phyloP scores from a whole-genome alignment of 2,888 invertebrate genomes.

The Zhuqinia jingwanae region DNA sequence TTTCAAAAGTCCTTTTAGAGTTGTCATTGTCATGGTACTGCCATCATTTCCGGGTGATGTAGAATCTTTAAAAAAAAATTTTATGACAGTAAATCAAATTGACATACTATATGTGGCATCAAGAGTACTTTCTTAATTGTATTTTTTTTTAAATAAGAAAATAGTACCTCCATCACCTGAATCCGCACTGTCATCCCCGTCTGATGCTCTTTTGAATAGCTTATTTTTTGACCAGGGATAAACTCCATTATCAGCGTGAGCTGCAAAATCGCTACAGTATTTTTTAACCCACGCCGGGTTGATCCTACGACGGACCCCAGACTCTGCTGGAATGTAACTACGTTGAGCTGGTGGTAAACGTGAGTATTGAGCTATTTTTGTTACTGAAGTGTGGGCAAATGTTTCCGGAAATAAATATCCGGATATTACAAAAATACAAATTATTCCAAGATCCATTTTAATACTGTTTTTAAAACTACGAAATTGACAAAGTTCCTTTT shows the following conservation, averaged over 20 bases:
- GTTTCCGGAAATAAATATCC: background rate
- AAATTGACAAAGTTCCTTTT: background rate
- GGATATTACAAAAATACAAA: background rate
- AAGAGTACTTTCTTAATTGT: too few relatives aligned
- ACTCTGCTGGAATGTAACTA: too few relatives aligned
- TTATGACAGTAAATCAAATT: too few relatives aligned
- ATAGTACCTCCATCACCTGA: background rate
- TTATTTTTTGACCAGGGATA: background rate
- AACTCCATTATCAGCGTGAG: too few relatives aligned
- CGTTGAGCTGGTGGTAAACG: background rate
- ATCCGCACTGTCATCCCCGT: background rate
- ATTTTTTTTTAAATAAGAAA: background rate
- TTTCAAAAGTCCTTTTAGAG: background rate
- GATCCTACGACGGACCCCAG: too few relatives aligned
- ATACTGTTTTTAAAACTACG: background rate
- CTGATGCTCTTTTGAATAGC: conserved; percentile 3
- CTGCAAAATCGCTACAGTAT: background rate
- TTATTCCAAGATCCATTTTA: background rate
- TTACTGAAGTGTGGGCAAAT: background rate
- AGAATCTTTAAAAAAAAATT: too few relatives aligned
- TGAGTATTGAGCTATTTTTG: background rate
- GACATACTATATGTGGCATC: too few relatives aligned
- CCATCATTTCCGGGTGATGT: background rate
- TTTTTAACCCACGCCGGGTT: background rate
- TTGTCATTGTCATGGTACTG: background rate